phyloP scores from a whole-genome alignment of 1,140 invertebrate genomes.

The Calycopis cecrops region DNA sequence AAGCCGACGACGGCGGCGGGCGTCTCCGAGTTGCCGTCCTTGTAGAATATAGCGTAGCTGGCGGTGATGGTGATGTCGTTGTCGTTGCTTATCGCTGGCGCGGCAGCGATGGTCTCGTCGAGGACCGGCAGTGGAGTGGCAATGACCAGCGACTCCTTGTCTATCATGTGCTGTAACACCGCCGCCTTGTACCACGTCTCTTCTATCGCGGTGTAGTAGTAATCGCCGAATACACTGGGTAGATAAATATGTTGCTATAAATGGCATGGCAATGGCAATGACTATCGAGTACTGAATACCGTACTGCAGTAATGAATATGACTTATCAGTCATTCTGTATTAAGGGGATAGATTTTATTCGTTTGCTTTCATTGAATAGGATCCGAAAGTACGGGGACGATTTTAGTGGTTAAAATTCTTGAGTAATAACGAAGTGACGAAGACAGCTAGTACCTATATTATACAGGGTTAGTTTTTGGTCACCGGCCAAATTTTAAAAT shows the following conservation, averaged over 20 bases:
- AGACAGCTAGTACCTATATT: too few relatives aligned
- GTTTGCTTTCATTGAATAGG: too few relatives aligned
- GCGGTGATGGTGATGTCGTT: constrained; percentile 82
- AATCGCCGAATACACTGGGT: constrained; percentile 84
- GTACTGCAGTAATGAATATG: too few relatives aligned
- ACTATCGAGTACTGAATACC: too few relatives aligned
- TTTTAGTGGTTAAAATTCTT: too few relatives aligned
- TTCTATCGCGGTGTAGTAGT: constrained; percentile 87
- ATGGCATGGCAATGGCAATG: too few relatives aligned
- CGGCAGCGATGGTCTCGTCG: constrained; percentile 52
- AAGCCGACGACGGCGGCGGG: constrained; percentile 92
- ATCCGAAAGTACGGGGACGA: too few relatives aligned
- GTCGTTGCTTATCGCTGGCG: constrained; percentile 41
- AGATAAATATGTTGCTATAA: background rate
- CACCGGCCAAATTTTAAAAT: too few relatives aligned
- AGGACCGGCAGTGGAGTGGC: constrained; percentile 83
- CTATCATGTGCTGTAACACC: constrained; percentile 87
- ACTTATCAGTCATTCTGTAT: too few relatives aligned
- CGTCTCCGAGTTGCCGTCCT: constrained; percentile 84
- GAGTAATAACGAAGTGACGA: too few relatives aligned
- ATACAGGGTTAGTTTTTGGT: too few relatives aligned
- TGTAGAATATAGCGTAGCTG: constrained; percentile 90
- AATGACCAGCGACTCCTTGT: constrained; percentile 85
- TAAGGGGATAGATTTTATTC: too few relatives aligned
- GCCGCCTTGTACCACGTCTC: constrained; percentile 95